A percentile compares a stretch with the other conserved stretches of the same genome.
Conservation (phyloP, 2,113 vertebrate species). For the Hystrix cristata region DNA sequence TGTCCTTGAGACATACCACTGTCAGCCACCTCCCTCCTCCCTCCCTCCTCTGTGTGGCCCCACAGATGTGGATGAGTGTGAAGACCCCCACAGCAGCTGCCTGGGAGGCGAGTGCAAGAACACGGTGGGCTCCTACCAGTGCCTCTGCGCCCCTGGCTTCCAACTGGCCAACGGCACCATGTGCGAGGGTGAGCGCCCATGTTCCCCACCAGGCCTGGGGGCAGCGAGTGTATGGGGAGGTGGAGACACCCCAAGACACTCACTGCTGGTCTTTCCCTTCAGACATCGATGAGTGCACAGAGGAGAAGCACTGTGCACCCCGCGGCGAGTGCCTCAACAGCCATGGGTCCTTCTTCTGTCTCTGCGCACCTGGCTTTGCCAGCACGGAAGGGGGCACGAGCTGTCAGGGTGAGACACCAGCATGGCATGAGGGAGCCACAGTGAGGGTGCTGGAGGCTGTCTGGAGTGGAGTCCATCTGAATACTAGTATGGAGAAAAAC, state of each 20-base stretch:
- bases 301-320: slow-evolving; percentile 92
- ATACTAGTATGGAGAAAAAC: background rate
- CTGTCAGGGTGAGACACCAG: slow-evolving; percentile 90
- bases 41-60: slow-evolving; percentile 62
- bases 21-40: background rate
- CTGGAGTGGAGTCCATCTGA: background rate
- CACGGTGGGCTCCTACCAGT: slow-evolving; percentile 89
- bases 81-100: slow-evolving; percentile 84
- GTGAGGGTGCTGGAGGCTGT: background rate
- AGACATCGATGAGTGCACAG: slow-evolving; percentile 96
- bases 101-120: slow-evolving; percentile 90
- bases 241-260: background rate
- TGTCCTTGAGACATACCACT: background rate
- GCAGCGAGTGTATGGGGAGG: slow-evolving; percentile 33
- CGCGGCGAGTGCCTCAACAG: slow-evolving; percentile 95
- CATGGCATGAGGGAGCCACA: background rate
- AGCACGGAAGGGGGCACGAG: slow-evolving; percentile 81
- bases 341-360: slow-evolving; percentile 94
- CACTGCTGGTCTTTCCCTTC: slow-evolving; percentile 47
- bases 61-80: slow-evolving; percentile 91
- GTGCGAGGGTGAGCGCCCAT: slow-evolving; percentile 84
- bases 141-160: slow-evolving; percentile 89
- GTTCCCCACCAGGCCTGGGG: fast-evolving
- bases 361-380: slow-evolving; percentile 92
- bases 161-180: slow-evolving; percentile 82